Evolutionary conservation across 2,888 invertebrate species (phyloP).

Genomic region (Xanthorhoe spadicearia): DNA sequence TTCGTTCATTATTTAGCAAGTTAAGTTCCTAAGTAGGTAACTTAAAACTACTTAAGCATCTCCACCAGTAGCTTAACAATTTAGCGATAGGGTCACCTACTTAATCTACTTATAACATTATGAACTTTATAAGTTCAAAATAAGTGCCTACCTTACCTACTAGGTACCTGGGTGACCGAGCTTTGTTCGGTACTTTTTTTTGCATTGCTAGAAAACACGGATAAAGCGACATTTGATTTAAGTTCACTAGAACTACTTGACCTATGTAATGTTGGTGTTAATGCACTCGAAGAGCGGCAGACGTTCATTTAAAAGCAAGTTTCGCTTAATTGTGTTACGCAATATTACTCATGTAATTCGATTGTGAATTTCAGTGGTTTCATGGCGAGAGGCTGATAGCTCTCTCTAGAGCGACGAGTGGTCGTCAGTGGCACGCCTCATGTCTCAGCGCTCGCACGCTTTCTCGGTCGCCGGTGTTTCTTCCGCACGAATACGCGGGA

Average conservation of each 20-base stretch:
- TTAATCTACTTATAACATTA: no score
- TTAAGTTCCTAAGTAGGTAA: no score
- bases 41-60: no score
- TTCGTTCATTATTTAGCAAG: no score
- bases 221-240: no score
- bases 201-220: no score
- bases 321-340: background rate
- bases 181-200: no score
- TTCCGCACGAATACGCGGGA: conserved; percentile 50
- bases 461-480: conserved; percentile 34
- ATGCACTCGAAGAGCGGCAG: background rate
- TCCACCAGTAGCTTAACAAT: no score
- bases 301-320: conserved; percentile 2
- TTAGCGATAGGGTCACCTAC: no score
- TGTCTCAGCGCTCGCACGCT: conserved; percentile 59
- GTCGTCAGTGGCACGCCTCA: conserved; percentile 55
- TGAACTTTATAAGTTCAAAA: no score
- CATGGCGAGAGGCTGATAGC: conserved; percentile 24
- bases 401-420: conserved; percentile 17
- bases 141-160: no score
- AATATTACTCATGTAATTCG: background rate
- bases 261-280: background rate
- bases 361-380: conserved; percentile 25
- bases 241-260: background rate
- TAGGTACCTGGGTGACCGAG: no score